These are phyloP conservation scores for Dasyornis broadbenti DNA, from an alignment of 2,113 vertebrate species.

Conservation along the genomic window DNA sequence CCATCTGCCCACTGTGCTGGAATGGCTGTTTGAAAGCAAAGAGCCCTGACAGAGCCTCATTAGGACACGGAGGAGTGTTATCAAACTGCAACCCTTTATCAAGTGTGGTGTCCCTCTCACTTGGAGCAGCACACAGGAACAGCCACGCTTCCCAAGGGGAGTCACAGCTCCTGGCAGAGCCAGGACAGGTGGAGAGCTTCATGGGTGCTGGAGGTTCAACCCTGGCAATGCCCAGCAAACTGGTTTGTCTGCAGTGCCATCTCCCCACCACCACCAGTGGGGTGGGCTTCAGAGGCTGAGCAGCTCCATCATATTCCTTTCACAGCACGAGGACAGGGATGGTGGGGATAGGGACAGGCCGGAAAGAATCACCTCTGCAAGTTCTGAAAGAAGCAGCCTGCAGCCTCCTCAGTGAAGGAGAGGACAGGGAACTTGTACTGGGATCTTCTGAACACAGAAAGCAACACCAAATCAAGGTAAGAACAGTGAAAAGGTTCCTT, in stretches of 20 bases:
- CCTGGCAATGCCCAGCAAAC: background rate
- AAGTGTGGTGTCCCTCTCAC: background rate
- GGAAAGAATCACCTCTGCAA: background rate
- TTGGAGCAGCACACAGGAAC: background rate
- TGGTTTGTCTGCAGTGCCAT: background rate
- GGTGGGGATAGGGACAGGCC: background rate
- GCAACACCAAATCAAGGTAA: background rate
- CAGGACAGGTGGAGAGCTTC: background rate
- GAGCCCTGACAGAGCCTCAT: background rate
- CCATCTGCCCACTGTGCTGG: background rate
- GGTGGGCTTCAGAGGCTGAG: background rate
- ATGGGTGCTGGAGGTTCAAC: background rate
- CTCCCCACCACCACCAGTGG: no score
- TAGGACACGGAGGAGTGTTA: background rate
- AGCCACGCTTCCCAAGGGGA: background rate
- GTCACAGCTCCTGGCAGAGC: background rate
- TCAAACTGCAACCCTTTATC: background rate
- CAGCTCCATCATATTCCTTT: background rate
- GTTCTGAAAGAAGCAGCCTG: background rate
- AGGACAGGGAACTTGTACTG: background rate
- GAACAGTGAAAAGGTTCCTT: background rate
- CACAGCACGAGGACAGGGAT: background rate
- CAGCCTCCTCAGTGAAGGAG: background rate
- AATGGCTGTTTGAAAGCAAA: background rate
- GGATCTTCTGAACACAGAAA: background rate